phyloP scores from a whole-genome alignment of 2,888 invertebrate species.

The Notodonta dromedarius region DNA sequence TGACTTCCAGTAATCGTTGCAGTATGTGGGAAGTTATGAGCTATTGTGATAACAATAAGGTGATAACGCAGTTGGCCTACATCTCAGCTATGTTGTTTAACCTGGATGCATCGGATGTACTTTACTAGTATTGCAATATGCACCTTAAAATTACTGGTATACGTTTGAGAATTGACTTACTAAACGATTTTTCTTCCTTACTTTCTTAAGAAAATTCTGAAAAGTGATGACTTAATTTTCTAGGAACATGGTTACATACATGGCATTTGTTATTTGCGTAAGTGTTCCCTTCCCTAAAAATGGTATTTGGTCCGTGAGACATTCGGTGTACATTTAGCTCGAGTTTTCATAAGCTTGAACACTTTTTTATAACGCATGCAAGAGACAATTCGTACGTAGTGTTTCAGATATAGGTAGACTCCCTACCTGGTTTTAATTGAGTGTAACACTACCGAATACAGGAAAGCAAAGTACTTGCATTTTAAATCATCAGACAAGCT shows the following conservation, averaged over 20 bases:
- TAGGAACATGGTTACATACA: constrained; percentile 2
- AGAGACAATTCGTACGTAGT: background rate
- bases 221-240: constrained; percentile 33
- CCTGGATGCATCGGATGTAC: constrained; percentile 54
- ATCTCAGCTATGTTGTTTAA: constrained; percentile 63
- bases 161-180: constrained; percentile 26
- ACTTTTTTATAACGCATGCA: background rate
- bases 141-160: constrained; percentile 23
- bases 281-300: background rate
- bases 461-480: background rate
- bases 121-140: constrained; percentile 26
- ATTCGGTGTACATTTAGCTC: too few relatives aligned
- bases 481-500: too few relatives aligned
- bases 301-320: background rate
- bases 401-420: background rate
- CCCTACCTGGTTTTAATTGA: background rate
- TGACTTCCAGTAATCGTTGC: constrained; percentile 28
- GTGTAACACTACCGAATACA: background rate
- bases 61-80: constrained; percentile 65
- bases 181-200: constrained; percentile 22
- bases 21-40: constrained; percentile 44
- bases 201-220: constrained; percentile 21
- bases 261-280: background rate
- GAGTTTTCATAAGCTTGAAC: too few relatives aligned
- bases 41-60: constrained; percentile 57